A percentile compares a stretch with the other conserved stretches of the same genome.
These are phyloP conservation scores for Prinia subflava DNA, from an alignment of 2,113 vertebrate species.

Conservation along the genomic window DNA sequence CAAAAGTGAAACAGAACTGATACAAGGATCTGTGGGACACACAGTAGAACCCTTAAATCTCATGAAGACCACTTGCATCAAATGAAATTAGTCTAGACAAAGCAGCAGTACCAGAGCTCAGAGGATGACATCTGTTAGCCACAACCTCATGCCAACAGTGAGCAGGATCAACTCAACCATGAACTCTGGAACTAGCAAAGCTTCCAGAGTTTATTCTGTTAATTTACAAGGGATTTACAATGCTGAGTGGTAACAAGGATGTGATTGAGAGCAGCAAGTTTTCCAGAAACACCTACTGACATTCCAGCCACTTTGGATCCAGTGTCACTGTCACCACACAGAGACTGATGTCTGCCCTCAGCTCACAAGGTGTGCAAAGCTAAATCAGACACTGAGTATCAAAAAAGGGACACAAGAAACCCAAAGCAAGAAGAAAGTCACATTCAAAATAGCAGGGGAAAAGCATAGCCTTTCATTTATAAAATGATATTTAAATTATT, in stretches of 20 bases:
- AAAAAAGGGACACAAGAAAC: not conserved
- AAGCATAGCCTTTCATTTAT: not conserved
- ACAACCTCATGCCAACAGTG: rapidly evolving
- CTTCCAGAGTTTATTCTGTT: not conserved
- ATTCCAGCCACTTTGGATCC: not conserved
- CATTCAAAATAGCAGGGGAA: not conserved
- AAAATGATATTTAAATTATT: not conserved
- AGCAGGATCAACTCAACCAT: not conserved
- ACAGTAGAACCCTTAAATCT: not conserved
- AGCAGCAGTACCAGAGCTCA: not conserved
- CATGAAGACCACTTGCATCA: not conserved
- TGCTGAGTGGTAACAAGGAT: not conserved
- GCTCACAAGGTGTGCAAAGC: not conserved
- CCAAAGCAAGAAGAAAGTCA: not conserved
- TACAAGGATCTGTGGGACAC: not conserved
- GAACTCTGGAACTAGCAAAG: not conserved
- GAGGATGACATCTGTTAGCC: not conserved
- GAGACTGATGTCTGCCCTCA: not conserved
- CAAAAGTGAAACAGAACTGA: not conserved
- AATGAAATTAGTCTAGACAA: not conserved
- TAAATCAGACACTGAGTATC: not conserved
- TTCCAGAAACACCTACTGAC: not conserved
- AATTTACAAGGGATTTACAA: not conserved
- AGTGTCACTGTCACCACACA: not conserved
- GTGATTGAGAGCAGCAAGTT: not conserved